Evolutionary conservation across 2,888 invertebrate species (phyloP).

Genomic region (Tetragonisca angustula): DNA sequence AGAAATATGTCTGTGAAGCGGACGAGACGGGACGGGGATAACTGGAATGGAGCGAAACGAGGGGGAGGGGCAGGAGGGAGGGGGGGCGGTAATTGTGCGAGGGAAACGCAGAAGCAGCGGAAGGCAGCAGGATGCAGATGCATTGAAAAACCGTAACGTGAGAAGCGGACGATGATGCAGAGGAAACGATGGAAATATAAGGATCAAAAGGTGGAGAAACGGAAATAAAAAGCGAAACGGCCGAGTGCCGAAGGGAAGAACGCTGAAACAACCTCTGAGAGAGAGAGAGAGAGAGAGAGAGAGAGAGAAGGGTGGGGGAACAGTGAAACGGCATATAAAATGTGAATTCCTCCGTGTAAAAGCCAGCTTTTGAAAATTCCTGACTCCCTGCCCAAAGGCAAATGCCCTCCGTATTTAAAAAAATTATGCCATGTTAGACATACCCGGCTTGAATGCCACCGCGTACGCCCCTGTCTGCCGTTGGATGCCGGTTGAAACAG

Average conservation of each 20-base stretch:
- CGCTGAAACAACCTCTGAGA: not conserved
- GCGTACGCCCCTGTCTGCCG: too few species aligned
- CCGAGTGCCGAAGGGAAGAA: not conserved
- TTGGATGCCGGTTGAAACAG: too few species aligned
- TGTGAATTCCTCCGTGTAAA: conserved; percentile 10
- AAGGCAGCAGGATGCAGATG: conserved; percentile 32
- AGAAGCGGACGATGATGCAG: conserved; percentile 40
- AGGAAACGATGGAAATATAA: conserved; percentile 41
- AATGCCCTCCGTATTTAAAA: conserved; percentile 1
- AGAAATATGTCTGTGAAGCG: conserved; percentile 45
- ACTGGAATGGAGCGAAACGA: conserved; percentile 32
- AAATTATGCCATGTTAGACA: not conserved
- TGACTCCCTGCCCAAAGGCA: not conserved
- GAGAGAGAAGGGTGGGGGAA: not conserved
- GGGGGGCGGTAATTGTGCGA: conserved; percentile 45
- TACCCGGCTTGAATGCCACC: not conserved
- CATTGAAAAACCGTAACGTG: conserved; percentile 48
- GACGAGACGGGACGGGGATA: conserved; percentile 20
- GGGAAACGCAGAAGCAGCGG: conserved; percentile 36
- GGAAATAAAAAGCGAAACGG: conserved; percentile 4
- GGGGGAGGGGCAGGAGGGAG: too few species aligned
- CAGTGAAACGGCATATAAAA: conserved; percentile 8
- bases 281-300: not conserved
- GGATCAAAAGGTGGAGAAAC: conserved; percentile 24
- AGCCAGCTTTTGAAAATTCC: conserved; percentile 14